Conservation (phyloP, 2,113 vertebrate genomes). For the Hassar affinis region DNA sequence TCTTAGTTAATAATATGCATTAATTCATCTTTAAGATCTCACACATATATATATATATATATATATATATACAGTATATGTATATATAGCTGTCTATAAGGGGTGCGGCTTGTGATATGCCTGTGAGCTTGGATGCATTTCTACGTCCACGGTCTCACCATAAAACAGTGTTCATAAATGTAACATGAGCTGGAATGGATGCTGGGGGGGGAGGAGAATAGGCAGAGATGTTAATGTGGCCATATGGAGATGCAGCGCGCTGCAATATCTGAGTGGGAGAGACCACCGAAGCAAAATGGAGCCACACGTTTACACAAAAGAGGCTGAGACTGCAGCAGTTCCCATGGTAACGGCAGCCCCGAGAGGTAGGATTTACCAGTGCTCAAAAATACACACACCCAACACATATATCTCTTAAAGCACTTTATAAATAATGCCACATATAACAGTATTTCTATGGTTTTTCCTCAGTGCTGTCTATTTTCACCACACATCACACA, state of each 20-base stretch:
- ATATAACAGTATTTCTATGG: background rate
- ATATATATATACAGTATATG: no score
- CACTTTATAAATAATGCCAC: background rate
- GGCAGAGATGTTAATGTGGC: slow-evolving; percentile 23
- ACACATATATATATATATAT: no score
- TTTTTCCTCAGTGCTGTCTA: background rate
- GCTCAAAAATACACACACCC: background rate
- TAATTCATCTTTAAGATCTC: no score
- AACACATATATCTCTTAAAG: background rate
- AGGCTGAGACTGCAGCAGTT: slow-evolving; percentile 72
- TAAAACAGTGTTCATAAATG: slow-evolving; percentile 1
- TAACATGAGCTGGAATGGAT: slow-evolving; percentile 32
- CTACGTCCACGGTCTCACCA: background rate
- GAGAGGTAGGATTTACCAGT: slow-evolving; percentile 54
- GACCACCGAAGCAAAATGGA: slow-evolving; percentile 56
- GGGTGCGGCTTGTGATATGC: no score
- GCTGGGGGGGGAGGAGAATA: slow-evolving; percentile 3
- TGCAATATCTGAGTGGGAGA: slow-evolving; percentile 52
- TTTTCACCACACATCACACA: background rate
- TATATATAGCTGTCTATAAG: no score
- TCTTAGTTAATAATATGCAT: no score
- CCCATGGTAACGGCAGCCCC: slow-evolving; percentile 75
- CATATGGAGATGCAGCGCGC: slow-evolving; percentile 31
- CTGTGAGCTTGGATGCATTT: background rate
- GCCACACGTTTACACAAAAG: slow-evolving; percentile 48